Evolutionary conservation across 1,140 invertebrate species (phyloP).

Genomic region (Daktulosphaira vitifoliae): DNA sequence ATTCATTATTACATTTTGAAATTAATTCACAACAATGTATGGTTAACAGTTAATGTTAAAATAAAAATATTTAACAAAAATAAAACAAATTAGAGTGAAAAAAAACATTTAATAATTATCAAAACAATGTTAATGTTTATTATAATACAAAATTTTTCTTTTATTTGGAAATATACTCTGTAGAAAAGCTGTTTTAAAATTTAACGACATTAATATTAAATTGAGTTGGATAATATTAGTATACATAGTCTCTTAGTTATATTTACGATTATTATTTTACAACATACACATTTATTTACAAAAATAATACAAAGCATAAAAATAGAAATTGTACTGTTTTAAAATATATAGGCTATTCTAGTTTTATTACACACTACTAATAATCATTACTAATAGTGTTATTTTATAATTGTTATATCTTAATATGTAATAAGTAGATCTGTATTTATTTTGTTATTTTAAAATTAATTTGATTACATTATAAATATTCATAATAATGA

Average conservation of each 20-base stretch:
- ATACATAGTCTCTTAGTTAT: slow-evolving; percentile 7
- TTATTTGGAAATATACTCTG: slow-evolving; percentile 28
- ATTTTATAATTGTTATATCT: too few relatives aligned
- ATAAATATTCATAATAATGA: too few relatives aligned
- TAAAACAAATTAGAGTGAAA: too few relatives aligned
- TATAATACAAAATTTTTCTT: slow-evolving; percentile 3
- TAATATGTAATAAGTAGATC: too few relatives aligned
- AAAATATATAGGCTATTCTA: slow-evolving; percentile 28
- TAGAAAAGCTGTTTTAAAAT: not conserved
- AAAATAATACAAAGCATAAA: slow-evolving; percentile 23
- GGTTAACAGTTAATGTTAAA: too few relatives aligned
- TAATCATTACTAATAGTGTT: too few relatives aligned
- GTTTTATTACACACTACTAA: too few relatives aligned
- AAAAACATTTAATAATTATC: not conserved
- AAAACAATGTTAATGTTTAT: not conserved
- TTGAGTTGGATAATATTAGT: not conserved
- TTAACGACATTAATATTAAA: not conserved
- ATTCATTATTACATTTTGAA: too few relatives aligned
- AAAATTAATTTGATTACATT: too few relatives aligned
- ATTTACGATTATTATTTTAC: not conserved
- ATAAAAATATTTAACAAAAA: too few relatives aligned
- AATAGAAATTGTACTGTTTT: slow-evolving; percentile 29
- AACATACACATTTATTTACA: slow-evolving; percentile 19
- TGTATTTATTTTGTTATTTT: too few relatives aligned
- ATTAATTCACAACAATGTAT: too few relatives aligned